A percentile compares a stretch with the other conserved stretches of the same genome.
These are phyloP conservation scores for Brevimyrus niger DNA, from an alignment of 2,113 vertebrate genomes.

Conservation along the genomic window DNA sequence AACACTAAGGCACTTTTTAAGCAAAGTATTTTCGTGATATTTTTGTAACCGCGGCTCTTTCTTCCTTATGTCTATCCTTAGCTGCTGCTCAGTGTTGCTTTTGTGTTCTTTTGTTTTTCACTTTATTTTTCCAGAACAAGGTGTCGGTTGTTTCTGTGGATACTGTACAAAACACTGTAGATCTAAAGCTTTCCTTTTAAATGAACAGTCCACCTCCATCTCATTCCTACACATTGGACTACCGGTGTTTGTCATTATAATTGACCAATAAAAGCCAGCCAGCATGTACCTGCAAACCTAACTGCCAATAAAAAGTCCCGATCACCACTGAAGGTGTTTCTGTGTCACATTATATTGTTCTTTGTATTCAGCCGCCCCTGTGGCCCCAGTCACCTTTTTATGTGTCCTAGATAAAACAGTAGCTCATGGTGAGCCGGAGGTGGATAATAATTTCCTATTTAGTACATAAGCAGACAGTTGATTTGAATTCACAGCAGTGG, in stretches of 20 bases:
- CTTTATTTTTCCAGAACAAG: not conserved
- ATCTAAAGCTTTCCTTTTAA: not conserved
- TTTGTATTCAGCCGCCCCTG: not conserved
- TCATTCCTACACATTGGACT: not conserved
- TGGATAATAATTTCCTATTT: not conserved
- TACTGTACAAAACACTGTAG: not conserved
- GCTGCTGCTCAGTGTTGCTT: slow-evolving; percentile 22
- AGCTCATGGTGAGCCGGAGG: not conserved
- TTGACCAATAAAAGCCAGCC: not conserved
- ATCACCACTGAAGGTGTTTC: not conserved
- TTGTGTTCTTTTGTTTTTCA: not conserved
- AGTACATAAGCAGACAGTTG: not conserved
- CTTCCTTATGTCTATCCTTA: slow-evolving; percentile 18
- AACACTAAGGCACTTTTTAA: slow-evolving; percentile 65
- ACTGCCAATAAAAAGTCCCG: not conserved
- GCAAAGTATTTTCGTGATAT: slow-evolving; percentile 56
- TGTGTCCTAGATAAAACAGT: not conserved
- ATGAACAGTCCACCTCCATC: not conserved
- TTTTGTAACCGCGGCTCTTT: slow-evolving; percentile 50
- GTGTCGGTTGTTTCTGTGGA: not conserved
- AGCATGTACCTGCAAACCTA: not conserved
- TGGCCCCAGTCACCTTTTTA: not conserved
- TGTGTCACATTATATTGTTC: not conserved
- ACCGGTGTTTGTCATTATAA: not conserved
- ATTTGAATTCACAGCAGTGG: not conserved